These are phyloP conservation scores for Felis catus DNA, from an alignment of 2,113 vertebrate genomes.

Conservation along the genomic window F.catus_Fca126_mat1.0 CM031413.1:131778001-131778500, in stretches of 20 bases:
- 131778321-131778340: not conserved
- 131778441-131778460: not conserved
- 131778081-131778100: not conserved
- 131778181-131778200: not conserved
- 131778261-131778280: not conserved
- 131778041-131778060: not conserved
- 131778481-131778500: not conserved
- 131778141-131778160: not conserved
- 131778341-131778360: not conserved
- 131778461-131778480: not conserved
- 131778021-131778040: slow-evolving; percentile 43
- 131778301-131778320: not conserved
- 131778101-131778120: too few relatives aligned
- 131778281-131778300: slow-evolving; percentile 15
- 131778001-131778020: slow-evolving; percentile 38
- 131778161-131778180: not conserved
- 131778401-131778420: not conserved
- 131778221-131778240: not conserved
- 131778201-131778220: not conserved
- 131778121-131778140: not conserved
- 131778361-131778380: not conserved
- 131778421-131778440: not conserved
- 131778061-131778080: slow-evolving; percentile 28
- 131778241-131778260: not conserved
- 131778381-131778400: not conserved